phyloP scores from a whole-genome alignment of 2,797 vertebrate genomes.

The Lepus oiostolus region DNA sequence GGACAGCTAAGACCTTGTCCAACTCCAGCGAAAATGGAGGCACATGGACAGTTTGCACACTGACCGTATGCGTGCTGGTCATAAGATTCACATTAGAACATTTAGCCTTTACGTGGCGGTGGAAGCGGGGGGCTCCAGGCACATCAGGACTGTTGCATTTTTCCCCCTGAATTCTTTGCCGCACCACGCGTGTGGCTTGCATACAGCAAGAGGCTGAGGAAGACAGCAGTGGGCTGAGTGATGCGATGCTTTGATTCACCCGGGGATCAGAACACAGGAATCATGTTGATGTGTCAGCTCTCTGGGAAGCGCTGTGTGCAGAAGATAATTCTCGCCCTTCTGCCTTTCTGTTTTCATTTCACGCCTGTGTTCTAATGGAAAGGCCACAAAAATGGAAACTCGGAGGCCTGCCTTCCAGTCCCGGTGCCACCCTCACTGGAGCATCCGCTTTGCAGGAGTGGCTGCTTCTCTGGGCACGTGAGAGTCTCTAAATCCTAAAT shows the following conservation, averaged over 20 bases:
- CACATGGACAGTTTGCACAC: background rate
- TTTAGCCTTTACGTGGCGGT: background rate
- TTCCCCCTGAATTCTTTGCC: background rate
- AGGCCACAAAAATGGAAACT: background rate
- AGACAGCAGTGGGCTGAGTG: background rate
- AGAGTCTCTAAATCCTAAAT: constrained; percentile 32
- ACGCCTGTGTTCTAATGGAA: background rate
- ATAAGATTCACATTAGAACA: background rate
- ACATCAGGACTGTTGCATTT: background rate
- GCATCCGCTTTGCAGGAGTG: background rate
- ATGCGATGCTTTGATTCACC: background rate
- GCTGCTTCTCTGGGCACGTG: background rate
- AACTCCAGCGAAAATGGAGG: background rate
- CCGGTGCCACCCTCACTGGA: background rate
- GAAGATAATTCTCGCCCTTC: background rate
- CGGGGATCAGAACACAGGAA: background rate
- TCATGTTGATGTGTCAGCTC: background rate
- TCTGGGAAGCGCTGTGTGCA: background rate
- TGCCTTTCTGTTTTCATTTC: background rate
- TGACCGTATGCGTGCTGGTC: background rate
- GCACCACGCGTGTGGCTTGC: background rate
- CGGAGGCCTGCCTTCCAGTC: background rate
- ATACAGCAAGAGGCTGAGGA: background rate
- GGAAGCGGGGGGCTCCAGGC: background rate
- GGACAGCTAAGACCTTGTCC: background rate